Base-by-base conservation (phyloP, 2,888 invertebrate species). In the Parasteatoda lunata region DNA sequence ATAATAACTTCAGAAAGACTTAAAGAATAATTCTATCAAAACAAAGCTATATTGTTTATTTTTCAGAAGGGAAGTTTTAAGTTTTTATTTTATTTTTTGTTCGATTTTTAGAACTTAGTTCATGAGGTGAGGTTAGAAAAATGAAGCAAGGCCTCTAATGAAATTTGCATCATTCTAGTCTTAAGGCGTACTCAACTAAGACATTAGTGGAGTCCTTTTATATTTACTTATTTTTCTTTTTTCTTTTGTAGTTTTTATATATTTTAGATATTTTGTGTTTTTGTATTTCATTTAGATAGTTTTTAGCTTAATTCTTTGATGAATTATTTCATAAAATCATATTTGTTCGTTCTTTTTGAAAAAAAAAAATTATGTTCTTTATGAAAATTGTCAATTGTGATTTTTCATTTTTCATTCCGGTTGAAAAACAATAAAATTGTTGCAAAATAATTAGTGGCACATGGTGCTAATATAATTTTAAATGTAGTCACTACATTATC, bases 181-280 rank as follows among this genome's bases (percentile, higher is more conserved):
- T 54, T n/a, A 8, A 7, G 15, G 45, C 52, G 77, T 71, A 71
- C 64, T 70, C 54, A 70, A 76, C 59, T 49, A 45, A 51, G 65
- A 64, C 54, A 30, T 59, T 7, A 15, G 49, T 71, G 77, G 52
- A 13, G 59, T 54, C 66, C 59, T 80, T 66, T 80, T 71, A 72
- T 84, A 72, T 71, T n/a, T 77, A 77, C 80, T 66, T 77, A 71
- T 52, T 81, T 84, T 64, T 80, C 64, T 64, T 30, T 47, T 30
- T 70, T 77, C 82, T 82, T 86, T 84, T 69, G 87, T 87, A 87
- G 87, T n/a, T 82, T 87, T 77, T 87, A 78, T 72, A 71, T 81
- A 80, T 86, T 81, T 66, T 86, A 86, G 86, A 81, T 79, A 84
- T 84, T 84, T 85, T 76, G 76, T 85, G 76, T 85, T 30, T 11